Percentiles rank a stretch among this genome's conserved stretches.
Evolutionary conservation across 2,113 vertebrate species (phyloP).

Genomic region (Dascyllus trimaculatus): DNA sequence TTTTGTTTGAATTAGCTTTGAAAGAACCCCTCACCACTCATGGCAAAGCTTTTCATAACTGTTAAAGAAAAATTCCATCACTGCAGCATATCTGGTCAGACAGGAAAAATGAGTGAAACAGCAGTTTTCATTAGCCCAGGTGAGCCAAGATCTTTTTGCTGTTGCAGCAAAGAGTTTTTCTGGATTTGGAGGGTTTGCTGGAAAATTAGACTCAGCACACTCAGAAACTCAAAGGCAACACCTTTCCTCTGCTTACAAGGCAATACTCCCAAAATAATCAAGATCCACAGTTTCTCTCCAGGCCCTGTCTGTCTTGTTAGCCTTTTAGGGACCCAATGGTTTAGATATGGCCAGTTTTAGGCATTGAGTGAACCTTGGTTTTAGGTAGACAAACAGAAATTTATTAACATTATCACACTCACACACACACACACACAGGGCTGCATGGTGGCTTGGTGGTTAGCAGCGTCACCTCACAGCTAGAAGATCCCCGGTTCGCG

Average conservation of each 20-base stretch:
- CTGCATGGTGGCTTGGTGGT: too few species aligned
- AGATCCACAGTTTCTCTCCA: too few species aligned
- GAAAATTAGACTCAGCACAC: background rate
- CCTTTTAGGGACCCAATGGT: too few species aligned
- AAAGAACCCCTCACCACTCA: background rate
- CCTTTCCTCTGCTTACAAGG: background rate
- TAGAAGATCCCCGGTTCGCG: too few species aligned
- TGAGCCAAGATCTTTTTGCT: background rate
- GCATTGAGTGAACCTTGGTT: too few species aligned
- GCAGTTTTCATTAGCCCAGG: background rate
- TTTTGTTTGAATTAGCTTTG: background rate
- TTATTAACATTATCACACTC: too few species aligned
- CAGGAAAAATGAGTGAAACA: background rate
- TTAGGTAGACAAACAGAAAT: too few species aligned
- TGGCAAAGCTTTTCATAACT: background rate
- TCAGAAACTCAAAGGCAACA: background rate
- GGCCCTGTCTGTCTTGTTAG: too few species aligned
- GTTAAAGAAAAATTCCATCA: background rate
- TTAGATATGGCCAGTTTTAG: too few species aligned
- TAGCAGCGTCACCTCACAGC: too few species aligned
- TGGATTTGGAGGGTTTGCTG: background rate
- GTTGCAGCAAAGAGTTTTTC: background rate
- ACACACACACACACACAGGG: too few species aligned
- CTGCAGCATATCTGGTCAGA: background rate
- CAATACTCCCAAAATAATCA: too few species aligned